Base-by-base conservation (phyloP, 2,113 vertebrate species). In the Amblyopsis rosae region DNA sequence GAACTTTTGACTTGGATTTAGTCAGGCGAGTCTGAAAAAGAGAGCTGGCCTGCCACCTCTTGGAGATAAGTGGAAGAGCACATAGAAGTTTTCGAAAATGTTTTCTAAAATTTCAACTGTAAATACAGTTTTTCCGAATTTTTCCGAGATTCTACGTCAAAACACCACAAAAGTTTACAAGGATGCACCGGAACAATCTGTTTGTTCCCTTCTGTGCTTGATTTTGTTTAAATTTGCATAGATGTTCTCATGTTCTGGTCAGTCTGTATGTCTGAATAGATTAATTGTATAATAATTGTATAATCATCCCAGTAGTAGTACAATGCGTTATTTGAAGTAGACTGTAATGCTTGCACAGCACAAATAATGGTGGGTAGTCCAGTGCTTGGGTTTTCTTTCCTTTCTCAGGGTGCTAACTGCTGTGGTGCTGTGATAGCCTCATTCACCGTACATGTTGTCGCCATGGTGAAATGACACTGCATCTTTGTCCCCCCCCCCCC, bases 11-110 rank as follows among this genome's bases (percentile, higher is more conserved):
- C 33, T 17, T 45, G 13, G 58, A 45, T 41, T 35, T 65, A 12
- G 17, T 51, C 5, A 50, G 15, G 9, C 9, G 49, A 53, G 53
- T 64, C 16, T 54, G 16, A 33, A 50, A 72, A 19, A 59, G 79
- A 78, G 83, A 72, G 46, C 73, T 69, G 3, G 60, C 70, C 76
- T 84, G 82, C 76, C 83, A 82, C 81, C 87, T 88, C 47, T 59
- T 75, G 87, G 16, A 35, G 0, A 3, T 32, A 61, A 3, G 12
- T 59, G 58, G 60, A 62, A 17, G 17, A 15, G 15, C 17, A 19
- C 9, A 62, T 16, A 41, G 16, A 59, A 13, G 16, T 50, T 12
- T 13, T 10, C 48, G 1, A 50, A 12, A 50, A 13, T 50, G 48
- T 12, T 9, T 11, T 50, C 12, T 19, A 19, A 19, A 19, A 19